phyloP scores from a whole-genome alignment of 92 coral and sea anemone species.

The Plumapathes pennacea region DNA sequence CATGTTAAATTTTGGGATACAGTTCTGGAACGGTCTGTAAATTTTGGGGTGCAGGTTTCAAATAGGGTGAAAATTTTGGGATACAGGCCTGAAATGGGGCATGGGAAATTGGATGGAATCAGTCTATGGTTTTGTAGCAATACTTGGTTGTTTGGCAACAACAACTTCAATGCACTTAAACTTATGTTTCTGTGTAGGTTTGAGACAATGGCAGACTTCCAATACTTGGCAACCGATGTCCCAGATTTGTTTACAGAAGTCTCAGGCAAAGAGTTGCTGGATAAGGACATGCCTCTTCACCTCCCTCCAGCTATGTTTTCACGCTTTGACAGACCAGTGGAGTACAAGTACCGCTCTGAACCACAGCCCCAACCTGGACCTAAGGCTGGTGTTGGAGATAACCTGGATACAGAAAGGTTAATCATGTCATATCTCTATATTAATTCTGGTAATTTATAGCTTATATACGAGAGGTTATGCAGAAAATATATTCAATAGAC shows the following conservation, averaged over 20 bases:
- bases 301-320: constrained; percentile 86
- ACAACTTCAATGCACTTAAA: neutral
- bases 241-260: constrained; percentile 68
- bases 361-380: constrained; percentile 24
- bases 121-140: neutral
- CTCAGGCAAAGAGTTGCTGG: constrained; percentile 58
- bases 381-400: constrained; percentile 20
- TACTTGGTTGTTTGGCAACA: neutral
- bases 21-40: too few species aligned
- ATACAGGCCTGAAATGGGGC: too few species aligned
- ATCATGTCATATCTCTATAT: too few species aligned
- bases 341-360: constrained; percentile 65
- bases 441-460: too few species aligned
- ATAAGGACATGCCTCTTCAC: constrained; percentile 55
- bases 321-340: constrained; percentile 68
- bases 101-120: neutral
- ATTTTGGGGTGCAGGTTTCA: too few species aligned
- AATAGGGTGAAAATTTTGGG: too few species aligned
- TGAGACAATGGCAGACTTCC: constrained; percentile 81
- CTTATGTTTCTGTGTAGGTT: constrained; percentile 45
- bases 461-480: too few species aligned
- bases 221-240: constrained; percentile 69
- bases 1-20: too few species aligned
- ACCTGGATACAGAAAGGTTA: constrained; percentile 45
- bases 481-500: too few species aligned